phyloP scores from a whole-genome alignment of 2,113 vertebrate genomes.

The Stigmatopora argus region DNA sequence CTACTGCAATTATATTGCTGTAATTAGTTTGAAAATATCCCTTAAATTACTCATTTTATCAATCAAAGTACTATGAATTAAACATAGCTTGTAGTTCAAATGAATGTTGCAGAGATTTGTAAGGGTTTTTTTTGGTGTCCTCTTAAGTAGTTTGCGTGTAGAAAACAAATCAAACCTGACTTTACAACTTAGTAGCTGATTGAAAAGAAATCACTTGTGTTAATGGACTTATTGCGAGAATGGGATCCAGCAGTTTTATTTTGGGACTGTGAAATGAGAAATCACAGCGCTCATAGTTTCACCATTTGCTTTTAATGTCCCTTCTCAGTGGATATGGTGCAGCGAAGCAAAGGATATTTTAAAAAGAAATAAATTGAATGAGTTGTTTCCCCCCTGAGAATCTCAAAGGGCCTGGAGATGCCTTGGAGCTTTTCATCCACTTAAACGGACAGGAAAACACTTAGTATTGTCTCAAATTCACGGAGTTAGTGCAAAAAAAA shows the following conservation, averaged over 20 bases:
- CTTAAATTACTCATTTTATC: neutral
- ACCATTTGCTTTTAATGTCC: conserved; percentile 42
- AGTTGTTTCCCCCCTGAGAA: neutral
- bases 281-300: conserved; percentile 28
- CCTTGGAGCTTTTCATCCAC: conserved; percentile 27
- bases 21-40: neutral
- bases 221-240: conserved; percentile 39
- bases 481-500: conserved; percentile 42
- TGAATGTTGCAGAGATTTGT: neutral
- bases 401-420: conserved; percentile 40
- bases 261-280: conserved; percentile 27
- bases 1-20: neutral
- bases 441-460: conserved; percentile 40
- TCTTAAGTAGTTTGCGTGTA: conserved; percentile 25
- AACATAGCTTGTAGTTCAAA: neutral
- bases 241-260: conserved; percentile 47
- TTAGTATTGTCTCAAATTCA: conserved; percentile 56
- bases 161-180: conserved; percentile 11
- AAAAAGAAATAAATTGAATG: conserved; percentile 33
- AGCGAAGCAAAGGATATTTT: conserved; percentile 28
- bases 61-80: neutral
- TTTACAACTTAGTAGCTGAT: conserved; percentile 12
- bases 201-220: conserved; percentile 23
- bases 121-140: neutral
- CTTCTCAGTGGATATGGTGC: conserved; percentile 51